phyloP scores from a whole-genome alignment of 1,140 invertebrate species.

The Bursaphelenchus mucronatus region DNA sequence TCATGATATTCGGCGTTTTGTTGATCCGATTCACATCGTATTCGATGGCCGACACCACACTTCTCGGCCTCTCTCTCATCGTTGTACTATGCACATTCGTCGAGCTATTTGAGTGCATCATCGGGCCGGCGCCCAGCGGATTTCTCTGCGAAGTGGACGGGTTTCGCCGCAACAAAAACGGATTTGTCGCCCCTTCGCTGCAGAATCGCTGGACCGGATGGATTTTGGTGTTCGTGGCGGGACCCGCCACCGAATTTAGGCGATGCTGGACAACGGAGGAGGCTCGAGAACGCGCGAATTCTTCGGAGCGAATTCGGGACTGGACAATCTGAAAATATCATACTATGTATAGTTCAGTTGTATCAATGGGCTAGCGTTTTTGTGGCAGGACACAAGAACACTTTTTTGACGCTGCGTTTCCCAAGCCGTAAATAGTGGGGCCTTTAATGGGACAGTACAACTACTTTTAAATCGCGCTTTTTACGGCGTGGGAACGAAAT shows the following conservation, averaged over 20 bases:
- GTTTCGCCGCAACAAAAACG: slow-evolving; percentile 20
- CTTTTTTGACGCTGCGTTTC: too few relatives aligned
- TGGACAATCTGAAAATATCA: slow-evolving; percentile 30
- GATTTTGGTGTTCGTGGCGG: slow-evolving; percentile 26
- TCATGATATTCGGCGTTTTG: slow-evolving; percentile 29
- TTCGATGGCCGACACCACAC: slow-evolving; percentile 43
- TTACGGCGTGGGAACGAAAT: too few relatives aligned
- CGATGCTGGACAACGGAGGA: slow-evolving; percentile 30
- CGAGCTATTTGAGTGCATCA: slow-evolving; percentile 16
- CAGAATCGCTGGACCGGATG: slow-evolving; percentile 48
- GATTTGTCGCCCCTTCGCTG: slow-evolving; percentile 39
- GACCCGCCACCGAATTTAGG: slow-evolving; percentile 29
- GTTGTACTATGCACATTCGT: background rate
- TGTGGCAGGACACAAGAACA: too few relatives aligned
- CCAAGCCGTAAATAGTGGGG: too few relatives aligned
- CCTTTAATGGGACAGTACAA: too few relatives aligned
- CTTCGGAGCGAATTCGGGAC: slow-evolving; percentile 46
- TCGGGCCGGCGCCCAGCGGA: slow-evolving; percentile 4
- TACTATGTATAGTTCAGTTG: background rate
- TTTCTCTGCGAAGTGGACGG: slow-evolving; percentile 17
- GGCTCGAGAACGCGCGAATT: slow-evolving; percentile 43
- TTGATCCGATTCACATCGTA: slow-evolving; percentile 16
- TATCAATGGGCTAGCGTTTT: too few relatives aligned
- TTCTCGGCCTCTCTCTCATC: slow-evolving; percentile 34
- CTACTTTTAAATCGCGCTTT: too few relatives aligned